Conservation (phyloP, 1,140 invertebrate species). For the Drosophila repletoides region DNA sequence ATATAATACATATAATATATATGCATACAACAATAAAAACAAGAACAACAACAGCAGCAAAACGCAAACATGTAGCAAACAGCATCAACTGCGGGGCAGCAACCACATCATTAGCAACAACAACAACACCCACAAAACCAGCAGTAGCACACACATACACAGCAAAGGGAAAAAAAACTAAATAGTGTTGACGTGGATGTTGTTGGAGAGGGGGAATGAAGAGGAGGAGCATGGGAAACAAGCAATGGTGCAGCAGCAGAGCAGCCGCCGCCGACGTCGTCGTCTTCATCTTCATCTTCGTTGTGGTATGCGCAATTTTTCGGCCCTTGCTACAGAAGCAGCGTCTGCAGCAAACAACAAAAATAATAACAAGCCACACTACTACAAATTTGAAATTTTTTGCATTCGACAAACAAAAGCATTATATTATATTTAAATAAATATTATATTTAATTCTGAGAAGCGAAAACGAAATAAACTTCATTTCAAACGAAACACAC, state of each 20-base stretch:
- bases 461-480: conserved; percentile 73
- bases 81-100: conserved; percentile 4
- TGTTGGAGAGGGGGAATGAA: conserved; percentile 5
- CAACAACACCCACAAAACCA: conserved; percentile 19
- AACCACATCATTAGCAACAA: conserved; percentile 12
- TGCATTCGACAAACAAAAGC: conserved; percentile 75
- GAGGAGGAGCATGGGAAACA: too few relatives aligned
- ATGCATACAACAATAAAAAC: conserved; percentile 72
- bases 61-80: conserved; percentile 42
- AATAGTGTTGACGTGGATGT: conserved; percentile 24
- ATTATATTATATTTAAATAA: conserved; percentile 81
- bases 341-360: conserved; percentile 24
- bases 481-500: conserved; percentile 51
- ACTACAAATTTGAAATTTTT: conserved; percentile 75
- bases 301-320: conserved; percentile 13
- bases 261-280: conserved; percentile 10
- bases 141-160: conserved; percentile 1
- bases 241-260: neutral
- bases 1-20: conserved; percentile 81
- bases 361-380: conserved; percentile 42
- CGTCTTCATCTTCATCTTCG: too few relatives aligned
- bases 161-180: too few relatives aligned
- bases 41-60: too few relatives aligned
- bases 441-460: conserved; percentile 80
- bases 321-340: conserved; percentile 20